Evolutionary conservation across 2,113 vertebrate genomes (phyloP), one percentile per base, ranked within the genome.

Genomic region (Agelaius tricolor): DNA sequence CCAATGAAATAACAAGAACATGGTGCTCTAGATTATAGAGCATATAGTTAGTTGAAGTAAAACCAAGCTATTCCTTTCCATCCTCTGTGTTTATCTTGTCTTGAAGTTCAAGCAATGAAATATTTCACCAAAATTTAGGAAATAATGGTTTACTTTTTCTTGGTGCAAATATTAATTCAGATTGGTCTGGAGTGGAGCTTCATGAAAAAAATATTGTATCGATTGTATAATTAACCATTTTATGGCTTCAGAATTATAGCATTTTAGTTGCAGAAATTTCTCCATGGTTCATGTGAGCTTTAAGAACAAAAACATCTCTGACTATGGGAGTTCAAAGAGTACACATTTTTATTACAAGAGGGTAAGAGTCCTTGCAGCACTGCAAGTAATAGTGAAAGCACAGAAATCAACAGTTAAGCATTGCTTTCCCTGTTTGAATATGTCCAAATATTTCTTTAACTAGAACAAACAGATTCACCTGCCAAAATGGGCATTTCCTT

Each of bases 1-100:
- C 5, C 28, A n/a, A 35, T 1, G 2, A 33, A 72, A 37, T n/a
- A 59, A 41, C 1, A 73, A n/a, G 3, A 4, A 58, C 10, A 18
- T 20, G 11, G 76, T 13, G 55, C 0, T 63, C 15, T 57, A 28
- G 16, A 49, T 51, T 37, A 31, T 13, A 46, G 44, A 46, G 10
- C 44, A 46, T 46, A 46, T 46, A 46, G 44, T 76, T n/a, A 84
- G 21, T 51, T 30, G 11, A 55, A 73, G 35, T 51, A 49, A 75
- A 63, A 49, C 4, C 23, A 17, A 57, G 3, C 24, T 35, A 5
- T n/a, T 69, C 8, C n/a, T 67, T 91, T 26, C 4, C 4, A 15
- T 51, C 15, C 27, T 46, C 49, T 55, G 7, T 59, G 15, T 49
- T 19, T 62, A 75, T 37, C 12, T 63, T 51, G 2, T 59, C 6